Evolutionary conservation across 2,888 invertebrate genomes (phyloP), one percentile per base, ranked within the genome.

Genomic region (Napeogenes inachia): DNA sequence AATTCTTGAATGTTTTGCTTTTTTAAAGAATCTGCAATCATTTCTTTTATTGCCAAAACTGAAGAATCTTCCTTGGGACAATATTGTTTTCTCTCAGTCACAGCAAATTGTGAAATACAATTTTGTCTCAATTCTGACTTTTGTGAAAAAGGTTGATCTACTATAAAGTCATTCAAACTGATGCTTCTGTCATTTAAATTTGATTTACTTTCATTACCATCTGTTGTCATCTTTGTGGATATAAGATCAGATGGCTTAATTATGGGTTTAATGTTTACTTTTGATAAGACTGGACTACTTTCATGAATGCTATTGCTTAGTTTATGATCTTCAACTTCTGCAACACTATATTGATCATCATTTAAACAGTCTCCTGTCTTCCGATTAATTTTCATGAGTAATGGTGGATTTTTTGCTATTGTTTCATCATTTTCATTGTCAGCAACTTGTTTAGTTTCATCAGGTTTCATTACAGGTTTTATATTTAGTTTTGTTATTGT

Each of bases 391-490:
- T 89, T 89, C 88, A 89, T 87, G 32, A 89, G 71, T 63, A 89
- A 75, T 54, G 89, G 88, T 60, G 88, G 89, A 74, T 89, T 82
- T 73, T 87, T 89, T 8, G 68, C 57, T 54, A 70, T 56, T 60
- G 74, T 77, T 50, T 84, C 87, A 55, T 74, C 79, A 70, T 58
- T 66, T 13, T 82, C 79, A 64, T 80, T 77, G 69, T 73, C 76
- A 56, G 55, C 50, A 73, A 79, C 82, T 53, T 70, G 61, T 45
- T 79, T 80, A 58, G 64, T 58, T 62, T 85, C 85, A 54, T 85
- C 86, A 54, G 89, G 91, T 75, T 89, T 91, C 12, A 90, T 66
- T 59, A 91, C 79, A 56, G 92, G 91, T 76, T 91, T 92, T 59
- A 92, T 92, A 70, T 88, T 87, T 60, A 90, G 70, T 75, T 89